These are phyloP conservation scores for Plutella xylostella DNA, from an alignment of 2,888 invertebrate genomes.

Conservation along the genomic window DNA sequence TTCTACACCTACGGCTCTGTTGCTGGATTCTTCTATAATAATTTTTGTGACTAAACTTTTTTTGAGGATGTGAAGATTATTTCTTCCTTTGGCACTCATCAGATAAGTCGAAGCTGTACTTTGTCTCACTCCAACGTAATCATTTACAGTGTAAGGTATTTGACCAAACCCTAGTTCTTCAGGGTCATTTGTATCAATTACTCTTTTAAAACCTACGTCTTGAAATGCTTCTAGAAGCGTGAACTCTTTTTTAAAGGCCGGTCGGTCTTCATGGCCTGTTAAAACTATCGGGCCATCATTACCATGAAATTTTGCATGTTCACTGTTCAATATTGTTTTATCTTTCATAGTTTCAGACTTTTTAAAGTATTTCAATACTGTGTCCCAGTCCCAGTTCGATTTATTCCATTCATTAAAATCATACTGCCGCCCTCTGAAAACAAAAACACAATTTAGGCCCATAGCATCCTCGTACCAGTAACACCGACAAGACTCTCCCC, in stretches of 20 bases:
- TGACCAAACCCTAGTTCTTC: background rate
- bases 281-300: background rate
- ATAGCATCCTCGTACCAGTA: no score
- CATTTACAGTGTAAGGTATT: background rate
- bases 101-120: background rate
- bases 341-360: background rate
- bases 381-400: background rate
- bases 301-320: background rate
- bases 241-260: background rate
- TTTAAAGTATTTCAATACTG: background rate
- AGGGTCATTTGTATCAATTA: background rate
- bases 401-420: background rate
- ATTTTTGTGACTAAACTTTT: background rate
- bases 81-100: background rate
- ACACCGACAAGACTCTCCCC: no score
- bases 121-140: background rate
- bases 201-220: background rate
- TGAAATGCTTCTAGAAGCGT: background rate
- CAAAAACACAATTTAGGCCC: background rate
- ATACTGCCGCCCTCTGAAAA: background rate
- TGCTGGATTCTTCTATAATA: background rate
- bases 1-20: background rate
- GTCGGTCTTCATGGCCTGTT: background rate
- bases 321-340: background rate
- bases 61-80: background rate